A percentile compares a stretch with the other conserved stretches of the same genome.
Conservation (phyloP, 1,140 invertebrate species). For the Drosophila novamexicana region DNA sequence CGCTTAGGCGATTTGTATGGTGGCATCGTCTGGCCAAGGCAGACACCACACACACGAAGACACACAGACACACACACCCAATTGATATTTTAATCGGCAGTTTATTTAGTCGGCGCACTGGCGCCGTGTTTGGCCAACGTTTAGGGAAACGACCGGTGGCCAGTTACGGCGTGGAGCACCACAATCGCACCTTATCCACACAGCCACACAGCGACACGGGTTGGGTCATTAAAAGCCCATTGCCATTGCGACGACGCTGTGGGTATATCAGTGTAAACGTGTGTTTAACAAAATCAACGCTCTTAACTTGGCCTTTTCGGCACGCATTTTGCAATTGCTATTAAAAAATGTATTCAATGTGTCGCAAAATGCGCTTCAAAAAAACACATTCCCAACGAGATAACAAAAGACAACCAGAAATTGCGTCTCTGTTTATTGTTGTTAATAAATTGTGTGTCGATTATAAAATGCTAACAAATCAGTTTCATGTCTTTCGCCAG, state of each 20-base stretch:
- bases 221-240: slow-evolving; percentile 47
- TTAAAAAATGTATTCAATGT: slow-evolving; percentile 70
- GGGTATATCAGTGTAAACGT: slow-evolving; percentile 44
- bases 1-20: slow-evolving; percentile 61
- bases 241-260: slow-evolving; percentile 6
- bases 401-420: slow-evolving; percentile 28
- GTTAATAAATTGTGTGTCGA: slow-evolving; percentile 32
- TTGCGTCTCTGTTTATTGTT: slow-evolving; percentile 22
- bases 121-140: slow-evolving; percentile 57
- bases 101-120: slow-evolving; percentile 71
- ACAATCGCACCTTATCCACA: slow-evolving; percentile 8
- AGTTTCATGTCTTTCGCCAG: slow-evolving; percentile 18
- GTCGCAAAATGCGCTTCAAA: slow-evolving; percentile 51
- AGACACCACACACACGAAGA: slow-evolving; percentile 15
- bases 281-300: slow-evolving; percentile 47
- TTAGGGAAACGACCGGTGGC: slow-evolving; percentile 58
- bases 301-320: slow-evolving; percentile 46
- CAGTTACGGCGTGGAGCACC: slow-evolving; percentile 9
- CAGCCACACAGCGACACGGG: not conserved
- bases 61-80: slow-evolving; percentile 21
- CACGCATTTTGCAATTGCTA: slow-evolving; percentile 80
- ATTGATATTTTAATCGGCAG: slow-evolving; percentile 81
- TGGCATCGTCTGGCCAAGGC: slow-evolving; percentile 33
- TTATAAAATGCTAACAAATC: slow-evolving; percentile 34
- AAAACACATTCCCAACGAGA: slow-evolving; percentile 58